Evolutionary conservation across 2,113 vertebrate genomes (phyloP).

Genomic region (Lontra canadensis): DNA sequence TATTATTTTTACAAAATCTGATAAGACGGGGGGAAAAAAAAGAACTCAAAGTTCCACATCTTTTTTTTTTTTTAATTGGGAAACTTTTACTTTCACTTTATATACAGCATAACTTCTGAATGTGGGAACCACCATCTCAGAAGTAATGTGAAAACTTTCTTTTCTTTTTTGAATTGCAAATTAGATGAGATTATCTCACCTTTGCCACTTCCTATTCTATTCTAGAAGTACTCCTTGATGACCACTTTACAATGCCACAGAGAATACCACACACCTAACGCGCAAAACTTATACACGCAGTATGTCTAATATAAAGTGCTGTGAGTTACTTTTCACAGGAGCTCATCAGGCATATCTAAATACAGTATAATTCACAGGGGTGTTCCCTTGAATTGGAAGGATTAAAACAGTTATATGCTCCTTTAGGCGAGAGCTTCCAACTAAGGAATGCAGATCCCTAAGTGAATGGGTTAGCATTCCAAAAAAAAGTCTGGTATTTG

Average conservation of each 20-base stretch:
- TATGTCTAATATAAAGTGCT: background rate
- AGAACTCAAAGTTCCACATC: slow-evolving; percentile 44
- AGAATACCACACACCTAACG: background rate
- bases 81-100: slow-evolving; percentile 66
- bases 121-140: background rate
- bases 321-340: background rate
- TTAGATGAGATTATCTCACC: background rate
- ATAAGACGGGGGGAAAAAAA: background rate
- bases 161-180: background rate
- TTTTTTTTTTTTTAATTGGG: slow-evolving; percentile 22
- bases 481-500: background rate
- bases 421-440: slow-evolving; percentile 36
- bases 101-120: slow-evolving; percentile 1
- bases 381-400: slow-evolving; percentile 20
- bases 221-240: slow-evolving; percentile 20
- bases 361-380: background rate
- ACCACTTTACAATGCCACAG: background rate
- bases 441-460: background rate
- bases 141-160: background rate
- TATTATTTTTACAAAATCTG: slow-evolving; percentile 65
- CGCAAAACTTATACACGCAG: background rate
- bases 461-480: background rate
- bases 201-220: background rate
- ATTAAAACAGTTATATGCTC: background rate
- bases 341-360: background rate